Evolutionary conservation across 2,888 invertebrate genomes (phyloP), one percentile per base, ranked within the genome.

Genomic region (Macrosoma leucophasiata): DNA sequence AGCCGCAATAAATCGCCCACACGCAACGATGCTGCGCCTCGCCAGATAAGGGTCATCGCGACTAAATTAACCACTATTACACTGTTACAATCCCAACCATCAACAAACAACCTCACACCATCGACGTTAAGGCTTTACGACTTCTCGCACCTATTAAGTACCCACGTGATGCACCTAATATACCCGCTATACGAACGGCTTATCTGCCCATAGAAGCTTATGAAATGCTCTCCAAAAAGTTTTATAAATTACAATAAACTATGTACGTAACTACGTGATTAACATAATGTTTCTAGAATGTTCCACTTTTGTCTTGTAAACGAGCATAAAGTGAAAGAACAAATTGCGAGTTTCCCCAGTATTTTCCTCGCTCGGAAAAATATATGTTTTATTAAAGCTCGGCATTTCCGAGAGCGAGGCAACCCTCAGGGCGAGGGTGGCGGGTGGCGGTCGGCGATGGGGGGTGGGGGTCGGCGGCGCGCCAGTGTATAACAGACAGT

Each of bases 301-400:
- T 77, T 79, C 77, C 79, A 79, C 81, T 84, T 84, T 84, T 84
- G 82, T 84, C 84, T 84, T 81, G 82, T 84, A 84, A 84, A 84
- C 82, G 84, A 79, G 81, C 79, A 81, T 84, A 84, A 84, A 84
- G 84, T 84, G 84, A 84, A 84, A 82, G 82, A 84, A 82, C 84
- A 84, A 84, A 84, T 84, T 82, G 81, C 79, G 81, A 84, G 81
- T 81, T 82, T 82, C 82, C 81, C 79, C 82, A 79, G 82, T 79
- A 82, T 82, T 84, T 84, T 82, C 81, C 81, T 76, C 82, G 84
- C 81, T 82, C 78, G 79, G 81, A 82, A 82, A 82, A 84, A 84
- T 84, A 81, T 82, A 84, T 84, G 84, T 84, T 84, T 84, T 84
- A 84, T 84, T 84, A 84, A 84, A 82, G 84, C 84, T 82, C 81